Base-by-base conservation (phyloP, 2,797 vertebrate genomes). In the Epinephelus awoara region DNA sequence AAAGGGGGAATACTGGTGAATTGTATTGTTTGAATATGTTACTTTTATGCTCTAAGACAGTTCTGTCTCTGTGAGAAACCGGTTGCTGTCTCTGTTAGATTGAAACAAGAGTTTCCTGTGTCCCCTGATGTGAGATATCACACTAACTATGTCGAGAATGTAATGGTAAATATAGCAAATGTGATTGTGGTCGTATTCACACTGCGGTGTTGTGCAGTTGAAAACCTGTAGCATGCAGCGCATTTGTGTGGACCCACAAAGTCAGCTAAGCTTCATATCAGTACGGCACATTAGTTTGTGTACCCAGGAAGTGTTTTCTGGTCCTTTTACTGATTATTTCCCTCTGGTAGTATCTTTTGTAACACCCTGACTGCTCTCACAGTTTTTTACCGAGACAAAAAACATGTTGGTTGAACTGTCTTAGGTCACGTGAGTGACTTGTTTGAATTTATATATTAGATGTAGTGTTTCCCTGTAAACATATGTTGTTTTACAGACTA, bases 71-170 rank as follows among this genome's bases (percentile, higher is more conserved):
- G 51, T 49, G 64, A 12, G 34, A 80, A 61, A 72, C 34, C 9
- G 54, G 55, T 29, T 57, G 40, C 46, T 77, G 27, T 47, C n/a
- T 59, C n/a, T 58, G 18, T 52, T 68, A 19, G 40, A 71, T 17
- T 27, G 19, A 44, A 64, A 74, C 7, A 14, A 61, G 52, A 61
- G 52, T 54, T 79, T 67, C 40, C 63, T 34, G 13, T 66, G 34
- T 49, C 56, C 25, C 70, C 68, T 54, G 44, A 65, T 51, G 54
- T 79, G 75, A 84, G 69, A 27, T 76, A 68, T 78, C 46, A 25
- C 81, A 27, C 10, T 42, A 75, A 67, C 77, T 85, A 68, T 77
- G 70, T 68, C 9, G 46, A 88, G 44, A 87, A 88, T 89, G 81
- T 84, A 77, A 73, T 5, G 14, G 69, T 65, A 85, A 74, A 82